phyloP scores from a whole-genome alignment of 2,113 vertebrate species.

The Takifugu flavidus region DNA sequence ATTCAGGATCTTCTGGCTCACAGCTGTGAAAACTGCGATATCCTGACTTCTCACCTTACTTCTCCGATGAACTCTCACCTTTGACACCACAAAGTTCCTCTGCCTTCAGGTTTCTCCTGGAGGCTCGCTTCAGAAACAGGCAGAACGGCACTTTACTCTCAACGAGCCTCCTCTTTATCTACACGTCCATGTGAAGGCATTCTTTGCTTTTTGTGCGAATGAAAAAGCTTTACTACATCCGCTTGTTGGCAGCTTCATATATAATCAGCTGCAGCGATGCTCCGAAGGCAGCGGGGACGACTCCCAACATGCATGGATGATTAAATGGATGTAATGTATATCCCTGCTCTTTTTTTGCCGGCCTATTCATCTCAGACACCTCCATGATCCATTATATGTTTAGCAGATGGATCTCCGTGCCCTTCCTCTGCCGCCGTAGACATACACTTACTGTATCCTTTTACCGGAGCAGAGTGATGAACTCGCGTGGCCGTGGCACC shows the following conservation, averaged over 20 bases:
- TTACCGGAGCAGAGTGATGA: constrained; percentile 68
- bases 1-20: constrained; percentile 32
- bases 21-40: constrained; percentile 55
- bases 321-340: constrained; percentile 79
- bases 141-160: too few species aligned
- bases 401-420: constrained; percentile 73
- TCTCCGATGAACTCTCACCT: constrained; percentile 39
- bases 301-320: constrained; percentile 60
- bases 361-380: constrained; percentile 73
- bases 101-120: constrained; percentile 4
- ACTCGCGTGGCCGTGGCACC: constrained; percentile 59
- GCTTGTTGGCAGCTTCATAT: constrained; percentile 55
- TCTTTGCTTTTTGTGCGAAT: constrained; percentile 27
- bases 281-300: constrained; percentile 55
- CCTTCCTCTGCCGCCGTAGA: constrained; percentile 71
- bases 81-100: constrained; percentile 7
- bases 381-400: constrained; percentile 67
- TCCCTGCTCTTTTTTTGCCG: constrained; percentile 62
- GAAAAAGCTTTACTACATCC: constrained; percentile 43
- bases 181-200: not conserved
- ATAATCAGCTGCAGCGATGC: constrained; percentile 65
- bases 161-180: too few species aligned
- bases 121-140: too few species aligned
- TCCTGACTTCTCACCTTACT: constrained; percentile 36
- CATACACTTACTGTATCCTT: constrained; percentile 76